Evolutionary conservation across 2,888 invertebrate genomes (phyloP), one percentile per base, ranked within the genome.

Genomic region (Palloptera scutellata): DNA sequence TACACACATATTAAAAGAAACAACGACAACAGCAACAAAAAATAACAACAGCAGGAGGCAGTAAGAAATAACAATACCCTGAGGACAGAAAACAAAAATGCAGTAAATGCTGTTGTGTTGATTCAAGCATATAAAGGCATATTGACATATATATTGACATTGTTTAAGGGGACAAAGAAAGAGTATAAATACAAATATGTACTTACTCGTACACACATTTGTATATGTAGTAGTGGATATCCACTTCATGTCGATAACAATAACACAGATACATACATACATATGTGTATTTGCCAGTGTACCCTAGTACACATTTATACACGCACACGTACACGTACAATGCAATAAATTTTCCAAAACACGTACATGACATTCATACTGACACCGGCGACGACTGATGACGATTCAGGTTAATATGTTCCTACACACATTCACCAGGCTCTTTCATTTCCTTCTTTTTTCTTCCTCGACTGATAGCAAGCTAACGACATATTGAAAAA

Each of bases 91-190:
- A 30, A 30, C 30, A 30, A 30, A 30, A 30, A 30, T 30, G 30
- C 30, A 30, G 30, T 6, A 30, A 30, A 30, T 52, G 30, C n/a
- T 61, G 60, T 54, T 13, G 41, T 67, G 66, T 70, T 72, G 70
- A 70, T 70, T 70, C 70, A 66, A 60, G 67, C 67, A 64, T 63
- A 59, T 64, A 70, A 65, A 42, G 61, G 54, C 67, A 67, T 67
- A 67, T 70, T 70, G 70, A 70, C 67, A 61, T 63, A 48, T 65
- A 67, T 67, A 67, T 70, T 70, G 70, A 70, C 67, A 61, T 63
- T 67, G 57, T 61, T 65, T 67, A 61, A 59, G 65, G 42, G 57
- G n/a, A n/a, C 54, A 59, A 45, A 40, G n/a, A 17, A 30, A 59
- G 30, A 30, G 30, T 4, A 20, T 40, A 41, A 12, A 55, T 5